Conservation (phyloP, 2,113 vertebrate species). For the Zonotrichia leucophrys region DNA sequence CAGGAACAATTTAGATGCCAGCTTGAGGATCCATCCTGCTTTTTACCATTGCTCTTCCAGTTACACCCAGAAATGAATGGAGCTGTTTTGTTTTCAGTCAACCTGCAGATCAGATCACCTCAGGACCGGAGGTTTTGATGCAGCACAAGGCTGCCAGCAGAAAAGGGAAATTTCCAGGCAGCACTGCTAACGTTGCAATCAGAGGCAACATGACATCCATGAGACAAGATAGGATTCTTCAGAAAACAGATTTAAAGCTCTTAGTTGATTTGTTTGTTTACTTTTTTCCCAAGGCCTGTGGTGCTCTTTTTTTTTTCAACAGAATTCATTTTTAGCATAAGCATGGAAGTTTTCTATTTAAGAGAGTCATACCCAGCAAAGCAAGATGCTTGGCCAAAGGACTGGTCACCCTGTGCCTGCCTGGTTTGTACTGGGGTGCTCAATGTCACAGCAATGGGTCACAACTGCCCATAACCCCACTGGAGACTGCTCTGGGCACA, state of each 20-base stretch:
- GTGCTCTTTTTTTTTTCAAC: background rate
- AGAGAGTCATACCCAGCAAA: background rate
- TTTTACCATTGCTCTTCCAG: background rate
- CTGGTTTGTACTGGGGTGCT: background rate
- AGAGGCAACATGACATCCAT: background rate
- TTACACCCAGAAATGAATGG: background rate
- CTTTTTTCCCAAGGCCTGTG: background rate
- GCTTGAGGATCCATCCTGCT: background rate
- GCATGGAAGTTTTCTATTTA: background rate
- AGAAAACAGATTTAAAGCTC: background rate
- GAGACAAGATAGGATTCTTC: background rate
- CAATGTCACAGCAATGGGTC: background rate
- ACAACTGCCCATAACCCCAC: background rate
- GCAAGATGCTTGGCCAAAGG: background rate
- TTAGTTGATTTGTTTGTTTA: background rate
- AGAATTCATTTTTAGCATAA: background rate
- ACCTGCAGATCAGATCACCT: background rate
- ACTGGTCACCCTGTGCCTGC: background rate
- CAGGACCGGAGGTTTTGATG: background rate
- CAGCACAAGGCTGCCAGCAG: background rate
- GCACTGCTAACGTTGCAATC: background rate
- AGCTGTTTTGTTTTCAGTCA: background rate
- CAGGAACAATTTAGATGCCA: background rate
- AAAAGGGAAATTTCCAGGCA: background rate
- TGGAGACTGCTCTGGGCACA: fast-evolving